phyloP scores from a whole-genome alignment of 64 coral and sea anemone species.

The Stichodactyla mertensii region DNA sequence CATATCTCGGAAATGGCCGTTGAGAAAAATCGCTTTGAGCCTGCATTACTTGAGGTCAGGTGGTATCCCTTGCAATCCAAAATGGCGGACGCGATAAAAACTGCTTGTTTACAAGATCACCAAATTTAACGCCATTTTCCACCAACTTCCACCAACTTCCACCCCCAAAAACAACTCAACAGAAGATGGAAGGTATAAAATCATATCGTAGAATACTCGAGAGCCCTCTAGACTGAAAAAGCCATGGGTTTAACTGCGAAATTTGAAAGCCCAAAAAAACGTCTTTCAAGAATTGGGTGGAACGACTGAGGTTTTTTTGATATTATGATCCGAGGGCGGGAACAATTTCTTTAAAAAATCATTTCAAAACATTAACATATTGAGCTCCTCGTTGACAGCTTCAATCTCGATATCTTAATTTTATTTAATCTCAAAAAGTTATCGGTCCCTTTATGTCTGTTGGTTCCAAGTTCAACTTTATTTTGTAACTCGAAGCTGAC shows the following conservation, averaged over 20 bases:
- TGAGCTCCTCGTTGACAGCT: not conserved
- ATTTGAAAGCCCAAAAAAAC: not conserved
- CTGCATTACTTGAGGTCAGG: not conserved
- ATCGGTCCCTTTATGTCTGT: not conserved
- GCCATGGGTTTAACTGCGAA: not conserved
- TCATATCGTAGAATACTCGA: not conserved
- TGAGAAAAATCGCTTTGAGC: not conserved
- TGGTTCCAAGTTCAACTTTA: not conserved
- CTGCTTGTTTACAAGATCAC: conserved; percentile 23
- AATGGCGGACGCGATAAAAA: conserved; percentile 28
- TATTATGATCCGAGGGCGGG: not conserved
- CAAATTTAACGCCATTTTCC: not conserved
- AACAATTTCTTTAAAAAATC: not conserved
- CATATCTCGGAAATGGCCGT: too few species aligned
- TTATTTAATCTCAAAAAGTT: not conserved
- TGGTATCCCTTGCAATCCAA: not conserved
- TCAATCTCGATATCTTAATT: not conserved
- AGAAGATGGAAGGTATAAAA: conserved; percentile 13
- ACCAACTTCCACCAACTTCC: not conserved
- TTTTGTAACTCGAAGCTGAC: not conserved
- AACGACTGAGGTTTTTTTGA: not conserved
- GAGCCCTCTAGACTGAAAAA: not conserved
- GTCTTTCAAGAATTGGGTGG: not conserved
- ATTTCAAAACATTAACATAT: not conserved
- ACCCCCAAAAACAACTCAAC: not conserved